These are phyloP conservation scores for Lophotriccus pileatus DNA, from an alignment of 2,797 vertebrate genomes.

Conservation along the genomic window DNA sequence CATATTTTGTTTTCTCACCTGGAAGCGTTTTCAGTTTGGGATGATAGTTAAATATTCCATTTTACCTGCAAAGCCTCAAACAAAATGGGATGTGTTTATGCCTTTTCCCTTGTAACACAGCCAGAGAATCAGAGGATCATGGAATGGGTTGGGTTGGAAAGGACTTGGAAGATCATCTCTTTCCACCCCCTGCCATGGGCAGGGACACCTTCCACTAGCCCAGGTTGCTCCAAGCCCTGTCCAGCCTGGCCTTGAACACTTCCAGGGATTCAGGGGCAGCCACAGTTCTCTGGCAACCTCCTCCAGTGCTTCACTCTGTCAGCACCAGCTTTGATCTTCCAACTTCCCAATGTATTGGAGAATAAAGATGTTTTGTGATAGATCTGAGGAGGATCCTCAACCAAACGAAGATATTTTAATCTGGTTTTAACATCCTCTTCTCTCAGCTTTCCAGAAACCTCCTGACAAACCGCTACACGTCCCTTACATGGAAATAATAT, in stretches of 20 bases:
- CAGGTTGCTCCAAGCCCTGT: accelerated
- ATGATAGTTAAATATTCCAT: not conserved
- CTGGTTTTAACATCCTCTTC: not conserved
- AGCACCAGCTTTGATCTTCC: not conserved
- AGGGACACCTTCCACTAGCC: not conserved
- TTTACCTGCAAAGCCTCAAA: not conserved
- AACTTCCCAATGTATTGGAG: not conserved
- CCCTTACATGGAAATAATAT: not conserved
- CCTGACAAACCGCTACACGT: not conserved
- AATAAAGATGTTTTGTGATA: not conserved
- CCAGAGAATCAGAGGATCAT: not conserved
- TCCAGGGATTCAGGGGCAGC: not conserved
- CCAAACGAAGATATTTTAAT: not conserved
- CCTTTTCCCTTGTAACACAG: not conserved
- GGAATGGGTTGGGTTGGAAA: not conserved
- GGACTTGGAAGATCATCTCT: not conserved
- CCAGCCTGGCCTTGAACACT: not conserved
- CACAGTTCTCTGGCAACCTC: not conserved
- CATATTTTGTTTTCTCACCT: not conserved
- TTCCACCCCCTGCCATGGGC: not conserved
- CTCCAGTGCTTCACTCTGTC: not conserved
- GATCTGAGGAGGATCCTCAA: not conserved
- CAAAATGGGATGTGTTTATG: not conserved
- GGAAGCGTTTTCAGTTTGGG: not conserved
- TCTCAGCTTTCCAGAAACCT: not conserved